phyloP scores from a whole-genome alignment of 2,797 vertebrate species.

The Pipistrellus pipistrellus region DNA sequence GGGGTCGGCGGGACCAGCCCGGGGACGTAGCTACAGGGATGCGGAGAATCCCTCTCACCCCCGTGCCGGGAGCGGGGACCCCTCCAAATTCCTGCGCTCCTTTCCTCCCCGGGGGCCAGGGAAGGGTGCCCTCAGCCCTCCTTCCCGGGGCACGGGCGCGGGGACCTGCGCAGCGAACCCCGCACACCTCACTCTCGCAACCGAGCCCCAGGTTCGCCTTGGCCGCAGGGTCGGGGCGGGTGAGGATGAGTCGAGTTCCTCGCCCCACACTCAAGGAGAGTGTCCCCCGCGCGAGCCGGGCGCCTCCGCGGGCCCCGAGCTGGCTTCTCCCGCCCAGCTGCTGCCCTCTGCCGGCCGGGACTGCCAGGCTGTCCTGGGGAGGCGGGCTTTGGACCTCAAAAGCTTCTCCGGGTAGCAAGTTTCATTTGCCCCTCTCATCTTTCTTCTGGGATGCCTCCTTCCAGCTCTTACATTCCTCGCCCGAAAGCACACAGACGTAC shows the following conservation, averaged over 20 bases:
- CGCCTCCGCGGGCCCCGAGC: too few relatives aligned
- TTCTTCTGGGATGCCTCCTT: not conserved
- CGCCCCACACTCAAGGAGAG: not conserved
- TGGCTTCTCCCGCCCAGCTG: not conserved
- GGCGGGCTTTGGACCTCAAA: not conserved
- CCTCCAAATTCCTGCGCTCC: not conserved
- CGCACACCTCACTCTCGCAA: not conserved
- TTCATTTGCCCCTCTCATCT: not conserved
- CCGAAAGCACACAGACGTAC: not conserved
- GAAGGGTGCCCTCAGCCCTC: not conserved
- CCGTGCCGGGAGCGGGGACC: conserved; percentile 52
- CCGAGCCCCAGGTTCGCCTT: not conserved
- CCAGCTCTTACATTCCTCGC: not conserved
- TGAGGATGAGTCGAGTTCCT: not conserved
- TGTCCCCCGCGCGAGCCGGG: too few relatives aligned
- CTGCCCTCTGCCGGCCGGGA: not conserved
- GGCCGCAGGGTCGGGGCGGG: not conserved
- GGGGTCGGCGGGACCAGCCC: not conserved
- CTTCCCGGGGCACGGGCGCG: not conserved
- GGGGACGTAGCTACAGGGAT: not conserved
- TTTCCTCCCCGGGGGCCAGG: not conserved
- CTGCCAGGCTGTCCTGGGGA: not conserved
- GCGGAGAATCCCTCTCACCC: conserved; percentile 80
- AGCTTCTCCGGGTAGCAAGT: accelerated
- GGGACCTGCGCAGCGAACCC: not conserved